Evolutionary conservation across 23 tunicate genomes (phyloP).

Genomic region (Corella eumyota): DNA sequence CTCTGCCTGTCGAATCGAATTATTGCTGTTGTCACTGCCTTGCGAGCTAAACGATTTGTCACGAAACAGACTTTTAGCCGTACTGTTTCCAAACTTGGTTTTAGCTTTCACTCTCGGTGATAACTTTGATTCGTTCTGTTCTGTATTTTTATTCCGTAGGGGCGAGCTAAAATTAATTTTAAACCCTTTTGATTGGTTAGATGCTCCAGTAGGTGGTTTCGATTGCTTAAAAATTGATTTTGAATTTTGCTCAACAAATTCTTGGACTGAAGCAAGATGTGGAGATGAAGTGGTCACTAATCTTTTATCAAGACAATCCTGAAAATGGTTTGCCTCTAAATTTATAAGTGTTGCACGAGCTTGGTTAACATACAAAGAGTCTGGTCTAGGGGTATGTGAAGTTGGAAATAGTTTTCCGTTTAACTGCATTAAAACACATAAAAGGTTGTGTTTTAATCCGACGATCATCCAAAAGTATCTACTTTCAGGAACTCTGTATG

Average conservation of each 20-base stretch:
- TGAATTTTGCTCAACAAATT: conserved; percentile 11
- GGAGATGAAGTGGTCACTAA: conserved; percentile 10
- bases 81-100: not conserved
- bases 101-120: not conserved
- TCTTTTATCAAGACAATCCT: not conserved
- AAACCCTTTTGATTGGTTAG: conserved; percentile 8
- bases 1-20: conserved; percentile 5
- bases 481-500: conserved; percentile 8
- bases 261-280: conserved; percentile 1
- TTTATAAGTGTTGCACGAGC: conserved; percentile 39
- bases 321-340: conserved; percentile 20
- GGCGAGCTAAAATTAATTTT: conserved; percentile 30
- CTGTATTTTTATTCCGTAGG: conserved; percentile 8
- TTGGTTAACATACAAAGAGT: conserved; percentile 21
- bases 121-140: conserved; percentile 3
- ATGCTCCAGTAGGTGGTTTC: conserved; percentile 19
- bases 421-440: conserved; percentile 33
- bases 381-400: conserved; percentile 58
- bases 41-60: conserved; percentile 45
- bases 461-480: conserved; percentile 51
- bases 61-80: conserved; percentile 31
- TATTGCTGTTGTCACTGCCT: conserved; percentile 15
- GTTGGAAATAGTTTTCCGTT: conserved; percentile 47
- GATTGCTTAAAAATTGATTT: conserved; percentile 10
- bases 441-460: conserved; percentile 30